These are phyloP conservation scores for Sebastes glaucus DNA, from an alignment of 2,797 vertebrate genomes.

Conservation along the genomic window DNA sequence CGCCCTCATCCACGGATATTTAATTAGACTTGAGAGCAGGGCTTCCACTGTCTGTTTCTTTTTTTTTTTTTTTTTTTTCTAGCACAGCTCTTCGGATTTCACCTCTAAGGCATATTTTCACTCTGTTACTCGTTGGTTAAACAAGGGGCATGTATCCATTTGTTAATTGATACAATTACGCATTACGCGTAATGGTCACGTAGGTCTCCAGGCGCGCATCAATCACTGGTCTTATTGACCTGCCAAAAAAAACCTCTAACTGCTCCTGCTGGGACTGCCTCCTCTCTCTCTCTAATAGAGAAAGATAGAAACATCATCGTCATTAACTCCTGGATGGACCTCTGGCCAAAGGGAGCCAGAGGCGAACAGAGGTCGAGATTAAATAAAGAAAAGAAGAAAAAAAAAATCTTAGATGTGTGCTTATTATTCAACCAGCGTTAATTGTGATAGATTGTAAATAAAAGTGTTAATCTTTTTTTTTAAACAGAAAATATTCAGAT, in stretches of 20 bases:
- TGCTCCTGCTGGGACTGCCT: constrained; percentile 74
- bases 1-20: constrained; percentile 75
- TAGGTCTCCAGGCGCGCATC: constrained; percentile 86
- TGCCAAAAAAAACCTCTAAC: constrained; percentile 75
- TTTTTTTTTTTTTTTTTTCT: constrained; percentile 20
- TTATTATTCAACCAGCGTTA: constrained; percentile 11
- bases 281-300: constrained; percentile 69
- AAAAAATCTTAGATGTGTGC: neutral
- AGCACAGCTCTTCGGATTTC: constrained; percentile 73
- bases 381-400: neutral
- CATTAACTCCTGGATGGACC: constrained; percentile 78
- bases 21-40: constrained; percentile 80
- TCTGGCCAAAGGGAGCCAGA: constrained; percentile 70
- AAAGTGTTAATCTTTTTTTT: neutral
- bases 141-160: constrained; percentile 88
- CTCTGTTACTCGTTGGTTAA: constrained; percentile 83
- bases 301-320: constrained; percentile 80
- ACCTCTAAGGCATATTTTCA: constrained; percentile 83
- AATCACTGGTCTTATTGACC: constrained; percentile 88
- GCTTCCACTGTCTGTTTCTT: constrained; percentile 67
- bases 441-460: constrained; percentile 21
- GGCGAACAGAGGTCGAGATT: constrained; percentile 56
- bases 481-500: neutral
- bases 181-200: constrained; percentile 84
- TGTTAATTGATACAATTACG: constrained; percentile 94